Percentiles rank a stretch among this genome's conserved stretches.
Evolutionary conservation across 2,113 vertebrate species (phyloP).

Genomic region (Ptychochromis oligacanthus): DNA sequence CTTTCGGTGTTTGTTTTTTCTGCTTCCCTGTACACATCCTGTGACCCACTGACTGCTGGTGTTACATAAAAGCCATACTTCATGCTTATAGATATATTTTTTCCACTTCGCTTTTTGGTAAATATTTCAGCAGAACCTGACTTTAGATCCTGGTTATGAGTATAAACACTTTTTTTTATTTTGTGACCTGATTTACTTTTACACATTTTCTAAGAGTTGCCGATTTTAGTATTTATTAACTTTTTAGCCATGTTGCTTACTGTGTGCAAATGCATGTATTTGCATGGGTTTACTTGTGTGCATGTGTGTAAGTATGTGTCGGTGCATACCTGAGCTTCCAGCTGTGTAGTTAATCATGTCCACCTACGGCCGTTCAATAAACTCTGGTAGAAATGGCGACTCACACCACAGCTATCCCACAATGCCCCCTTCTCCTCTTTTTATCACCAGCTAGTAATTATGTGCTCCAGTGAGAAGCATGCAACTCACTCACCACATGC

Average conservation of each 20-base stretch:
- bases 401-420: conserved; percentile 39
- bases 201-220: background rate
- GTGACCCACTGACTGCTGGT: conserved; percentile 64
- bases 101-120: conserved; percentile 70
- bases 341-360: conserved; percentile 58
- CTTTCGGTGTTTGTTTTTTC: conserved; percentile 76
- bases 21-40: conserved; percentile 68
- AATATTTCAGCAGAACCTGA: conserved; percentile 73
- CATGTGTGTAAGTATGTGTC: background rate
- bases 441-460: conserved; percentile 71
- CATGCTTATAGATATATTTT: conserved; percentile 58
- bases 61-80: conserved; percentile 69
- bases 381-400: conserved; percentile 33
- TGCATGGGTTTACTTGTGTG: background rate
- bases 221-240: background rate
- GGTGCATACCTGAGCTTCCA: conserved; percentile 48
- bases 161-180: conserved; percentile 45
- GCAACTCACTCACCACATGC: conserved; percentile 9
- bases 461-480: conserved; percentile 68
- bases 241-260: background rate
- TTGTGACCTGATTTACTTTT: background rate
- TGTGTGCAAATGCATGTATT: background rate
- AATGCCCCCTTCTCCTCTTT: conserved; percentile 59
- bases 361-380: conserved; percentile 55
- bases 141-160: conserved; percentile 55